A percentile compares a stretch with the other conserved stretches of the same genome.
These are phyloP conservation scores for Nyctalus aviator DNA, from an alignment of 2,797 vertebrate genomes.

Conservation along the genomic window DNA sequence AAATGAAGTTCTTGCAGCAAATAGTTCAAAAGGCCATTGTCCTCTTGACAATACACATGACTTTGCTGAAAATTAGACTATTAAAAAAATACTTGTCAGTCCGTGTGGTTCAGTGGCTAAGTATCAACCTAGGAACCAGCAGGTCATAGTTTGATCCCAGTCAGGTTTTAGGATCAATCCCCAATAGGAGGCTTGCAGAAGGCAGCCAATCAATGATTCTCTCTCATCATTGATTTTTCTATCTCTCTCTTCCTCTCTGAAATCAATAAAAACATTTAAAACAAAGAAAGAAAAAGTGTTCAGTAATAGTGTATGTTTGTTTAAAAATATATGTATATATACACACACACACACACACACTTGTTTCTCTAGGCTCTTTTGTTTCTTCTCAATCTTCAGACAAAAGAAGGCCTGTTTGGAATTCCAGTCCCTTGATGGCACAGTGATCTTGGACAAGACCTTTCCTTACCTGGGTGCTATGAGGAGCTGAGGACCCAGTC, in stretches of 20 bases:
- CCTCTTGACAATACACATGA: constrained; percentile 50
- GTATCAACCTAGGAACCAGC: too few species aligned
- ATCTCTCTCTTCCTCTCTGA: too few species aligned
- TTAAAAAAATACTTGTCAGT: background rate
- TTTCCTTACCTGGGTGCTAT: background rate
- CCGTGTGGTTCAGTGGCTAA: too few species aligned
- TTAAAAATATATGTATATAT: background rate
- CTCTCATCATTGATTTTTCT: too few species aligned
- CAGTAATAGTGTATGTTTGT: too few species aligned
- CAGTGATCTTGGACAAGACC: constrained; percentile 22
- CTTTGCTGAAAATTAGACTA: constrained; percentile 47
- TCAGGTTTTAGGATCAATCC: too few species aligned
- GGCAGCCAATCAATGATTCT: too few species aligned
- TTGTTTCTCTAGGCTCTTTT: background rate
- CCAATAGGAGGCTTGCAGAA: too few species aligned
- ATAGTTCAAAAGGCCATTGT: constrained; percentile 67
- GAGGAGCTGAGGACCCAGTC: background rate
- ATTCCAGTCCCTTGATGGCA: background rate
- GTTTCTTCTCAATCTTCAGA: constrained; percentile 24
- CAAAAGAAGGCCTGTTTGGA: background rate
- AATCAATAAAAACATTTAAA: too few species aligned
- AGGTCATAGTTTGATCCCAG: too few species aligned
- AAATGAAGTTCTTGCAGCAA: constrained; percentile 55
- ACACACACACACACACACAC: too few species aligned
- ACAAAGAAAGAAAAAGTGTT: too few species aligned